Evolutionary conservation across 2,888 invertebrate species (phyloP).

Genomic region (Catocala fraxini): DNA sequence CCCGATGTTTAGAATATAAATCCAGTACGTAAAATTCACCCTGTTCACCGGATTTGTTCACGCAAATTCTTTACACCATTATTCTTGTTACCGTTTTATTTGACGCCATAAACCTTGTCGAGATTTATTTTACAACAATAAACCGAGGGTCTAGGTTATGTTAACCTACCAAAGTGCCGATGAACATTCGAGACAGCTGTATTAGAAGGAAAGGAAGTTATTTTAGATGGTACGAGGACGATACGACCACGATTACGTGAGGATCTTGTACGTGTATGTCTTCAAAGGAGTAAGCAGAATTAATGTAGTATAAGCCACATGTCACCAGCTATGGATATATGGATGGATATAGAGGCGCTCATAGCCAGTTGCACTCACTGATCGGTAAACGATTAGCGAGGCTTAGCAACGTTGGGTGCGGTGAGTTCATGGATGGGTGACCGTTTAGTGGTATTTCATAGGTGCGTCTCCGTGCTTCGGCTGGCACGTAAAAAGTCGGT

Average conservation of each 20-base stretch:
- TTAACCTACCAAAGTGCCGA: slow-evolving; percentile 15
- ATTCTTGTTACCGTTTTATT: slow-evolving; percentile 44
- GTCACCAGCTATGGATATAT: too few relatives aligned
- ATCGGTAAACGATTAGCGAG: too few relatives aligned
- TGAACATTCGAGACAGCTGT: slow-evolving; percentile 8
- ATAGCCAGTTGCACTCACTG: too few relatives aligned
- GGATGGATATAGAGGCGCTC: too few relatives aligned
- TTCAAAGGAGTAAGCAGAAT: too few relatives aligned
- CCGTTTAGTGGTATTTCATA: too few relatives aligned
- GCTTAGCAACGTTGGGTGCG: too few relatives aligned
- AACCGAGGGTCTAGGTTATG: slow-evolving; percentile 18
- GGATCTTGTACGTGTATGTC: neutral
- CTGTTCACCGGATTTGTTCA: slow-evolving; percentile 28
- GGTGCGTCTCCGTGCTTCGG: too few relatives aligned
- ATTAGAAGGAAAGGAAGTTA: slow-evolving; percentile 1
- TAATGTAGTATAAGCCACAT: too few relatives aligned
- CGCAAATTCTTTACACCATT: slow-evolving; percentile 25
- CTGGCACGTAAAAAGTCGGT: too few relatives aligned
- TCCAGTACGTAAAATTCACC: slow-evolving; percentile 30
- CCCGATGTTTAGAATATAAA: slow-evolving; percentile 22
- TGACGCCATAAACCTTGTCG: slow-evolving; percentile 29
- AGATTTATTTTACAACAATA: slow-evolving; percentile 47
- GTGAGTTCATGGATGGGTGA: too few relatives aligned
- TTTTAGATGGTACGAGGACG: neutral
- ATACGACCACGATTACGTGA: neutral